Percentiles rank a stretch among this genome's conserved stretches.
These are phyloP conservation scores for Machaerirhynchus nigripectus DNA, from an alignment of 2,113 vertebrate genomes.

Conservation along the genomic window DNA sequence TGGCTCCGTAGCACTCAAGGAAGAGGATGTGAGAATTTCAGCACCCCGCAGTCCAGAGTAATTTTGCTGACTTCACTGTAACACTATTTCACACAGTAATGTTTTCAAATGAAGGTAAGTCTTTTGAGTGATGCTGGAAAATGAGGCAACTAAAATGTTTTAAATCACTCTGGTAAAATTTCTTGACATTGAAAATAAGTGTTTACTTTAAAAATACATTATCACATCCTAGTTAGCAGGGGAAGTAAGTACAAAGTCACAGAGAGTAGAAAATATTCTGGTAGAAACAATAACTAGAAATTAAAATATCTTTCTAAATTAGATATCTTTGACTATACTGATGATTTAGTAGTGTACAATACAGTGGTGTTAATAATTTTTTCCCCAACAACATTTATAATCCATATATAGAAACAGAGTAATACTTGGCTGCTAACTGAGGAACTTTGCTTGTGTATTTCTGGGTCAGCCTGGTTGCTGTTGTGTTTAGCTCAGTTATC, in stretches of 20 bases:
- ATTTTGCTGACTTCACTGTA: neutral
- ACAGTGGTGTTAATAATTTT: neutral
- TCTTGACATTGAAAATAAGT: neutral
- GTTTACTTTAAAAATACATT: neutral
- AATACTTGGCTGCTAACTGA: neutral
- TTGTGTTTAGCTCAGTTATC: neutral
- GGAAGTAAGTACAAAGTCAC: neutral
- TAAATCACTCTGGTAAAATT: neutral
- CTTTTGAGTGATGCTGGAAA: neutral
- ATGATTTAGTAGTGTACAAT: neutral
- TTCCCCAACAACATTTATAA: neutral
- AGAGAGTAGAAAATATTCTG: neutral
- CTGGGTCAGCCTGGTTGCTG: neutral
- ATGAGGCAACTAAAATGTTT: neutral
- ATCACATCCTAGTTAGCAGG: neutral
- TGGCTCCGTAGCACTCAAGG: neutral
- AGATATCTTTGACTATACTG: neutral
- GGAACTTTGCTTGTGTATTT: neutral
- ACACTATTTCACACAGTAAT: neutral
- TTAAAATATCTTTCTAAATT: neutral
- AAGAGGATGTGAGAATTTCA: neutral
- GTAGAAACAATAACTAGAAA: neutral
- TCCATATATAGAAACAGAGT: neutral
- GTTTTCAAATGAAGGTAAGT: neutral
- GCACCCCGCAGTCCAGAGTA: neutral